These are phyloP conservation scores for Goniozus legneri DNA, from an alignment of 1,140 invertebrate species.

Conservation along the genomic window DNA sequence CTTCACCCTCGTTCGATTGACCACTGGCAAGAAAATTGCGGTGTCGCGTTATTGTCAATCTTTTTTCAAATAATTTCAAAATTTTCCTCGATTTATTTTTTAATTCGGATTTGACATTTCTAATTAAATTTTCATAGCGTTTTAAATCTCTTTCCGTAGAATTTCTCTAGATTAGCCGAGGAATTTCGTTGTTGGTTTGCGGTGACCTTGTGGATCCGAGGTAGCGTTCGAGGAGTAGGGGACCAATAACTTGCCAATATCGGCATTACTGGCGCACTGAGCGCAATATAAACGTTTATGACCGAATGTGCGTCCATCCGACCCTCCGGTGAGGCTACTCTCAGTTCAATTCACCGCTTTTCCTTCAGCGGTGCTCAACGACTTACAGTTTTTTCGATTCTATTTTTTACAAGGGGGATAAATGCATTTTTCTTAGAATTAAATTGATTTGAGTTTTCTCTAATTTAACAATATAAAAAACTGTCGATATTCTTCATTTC, in stretches of 20 bases:
- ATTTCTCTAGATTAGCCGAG: constrained; percentile 34
- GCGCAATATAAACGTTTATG: constrained; percentile 55
- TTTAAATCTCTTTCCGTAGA: no score
- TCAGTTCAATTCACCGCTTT: constrained; percentile 30
- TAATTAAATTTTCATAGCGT: constrained; percentile 37
- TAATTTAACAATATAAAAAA: no score
- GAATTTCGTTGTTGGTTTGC: constrained; percentile 15
- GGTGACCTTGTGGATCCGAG: constrained; percentile 17
- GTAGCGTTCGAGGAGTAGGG: constrained; percentile 19
- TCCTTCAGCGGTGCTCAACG: constrained; percentile 35
- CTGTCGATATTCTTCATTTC: no score
- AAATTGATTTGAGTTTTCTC: no score
- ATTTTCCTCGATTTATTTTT: no score
- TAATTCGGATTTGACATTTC: constrained; percentile 34
- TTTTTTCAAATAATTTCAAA: no score
- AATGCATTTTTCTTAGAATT: no score
- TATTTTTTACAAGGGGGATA: no score
- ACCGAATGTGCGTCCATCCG: constrained; percentile 38
- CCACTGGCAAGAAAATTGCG: no score
- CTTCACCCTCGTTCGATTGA: no score
- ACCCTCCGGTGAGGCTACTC: constrained; percentile 19
- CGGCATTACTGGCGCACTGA: constrained; percentile 46
- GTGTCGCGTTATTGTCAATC: no score
- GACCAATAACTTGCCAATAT: constrained; percentile 55
- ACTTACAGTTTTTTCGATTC: neutral